Base-by-base conservation (phyloP, 2,888 invertebrate species). In the Drosophila recens region DNA sequence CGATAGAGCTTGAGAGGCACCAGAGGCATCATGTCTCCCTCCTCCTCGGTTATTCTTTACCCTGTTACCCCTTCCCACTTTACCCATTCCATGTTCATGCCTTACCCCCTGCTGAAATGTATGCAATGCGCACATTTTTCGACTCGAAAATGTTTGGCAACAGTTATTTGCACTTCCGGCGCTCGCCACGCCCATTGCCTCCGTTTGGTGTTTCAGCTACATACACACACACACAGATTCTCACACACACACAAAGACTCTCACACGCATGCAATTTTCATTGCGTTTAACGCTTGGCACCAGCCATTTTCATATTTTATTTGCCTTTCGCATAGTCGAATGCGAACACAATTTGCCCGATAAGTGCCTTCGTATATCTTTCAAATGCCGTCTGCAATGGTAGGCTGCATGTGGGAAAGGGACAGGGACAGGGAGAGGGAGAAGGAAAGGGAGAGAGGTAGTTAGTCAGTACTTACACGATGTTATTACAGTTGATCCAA, bases 141-240 rank as follows among this genome's bases (percentile, higher is more conserved):
- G 80, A 58, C 58, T 67, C 62, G 69, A 80, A 86, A 81, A 87
- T 82, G 76, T 86, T 86, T 86, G 87, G 86, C 87, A 86, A 86
- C 89, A 82, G 86, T 87, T 87, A 85, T 87, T 85, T 87, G 85
- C 82, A 82, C 85, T 84, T 82, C 72, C 82, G 75, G 51, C 68
- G 68, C 70, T 69, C 71, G 64, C 69, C 75, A 64, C 67, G 62
- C 59, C 66, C 67, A 54, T 45, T 34, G 20, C 36, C 42, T 33
- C 38, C n/a, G n/a, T 30, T 46, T 45, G 43, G 20, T 43, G 20
- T 45, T 45, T 23, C 45, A 13, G 45, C 3, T 13, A 23, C 38
- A 30, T 15, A 57, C 15, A 42, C 27, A 17, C 40, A 57, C 15
- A 42, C 27, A 17, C 40, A 46, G 11, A 36, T 56, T 61, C 65